Base-by-base conservation (phyloP, 2,888 invertebrate species). In the Lasioglossum lativentre region DNA sequence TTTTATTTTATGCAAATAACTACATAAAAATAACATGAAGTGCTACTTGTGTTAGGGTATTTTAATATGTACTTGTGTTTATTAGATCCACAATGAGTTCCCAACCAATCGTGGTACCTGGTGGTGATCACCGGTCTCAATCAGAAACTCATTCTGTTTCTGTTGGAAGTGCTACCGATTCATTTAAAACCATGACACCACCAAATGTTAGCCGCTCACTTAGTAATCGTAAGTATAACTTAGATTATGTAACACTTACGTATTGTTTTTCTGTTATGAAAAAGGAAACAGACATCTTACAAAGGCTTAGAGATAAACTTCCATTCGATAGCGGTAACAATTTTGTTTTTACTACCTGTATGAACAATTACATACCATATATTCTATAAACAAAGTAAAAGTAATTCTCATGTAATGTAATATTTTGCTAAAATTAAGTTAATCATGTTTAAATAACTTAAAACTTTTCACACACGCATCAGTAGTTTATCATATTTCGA, bases 71-170 rank as follows among this genome's bases (percentile, higher is more conserved):
- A 68, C 68, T 19, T 42, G 42, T 66, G 14, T 71, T 52, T 30
- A 3, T 38, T 52, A 90, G 88, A 82, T 83, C 80, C 38, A 77
- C 74, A 73, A 95, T 95, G 95, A 95, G 93, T 87, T 94, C 95
- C 6, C 95, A 94, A 88, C 94, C 95, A n/a, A 95, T 95, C 80
- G 93, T 93, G 90, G 94, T 95, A 66, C 95, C 95, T 23, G 93
- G 93, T 66, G 94, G 92, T 45, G 93, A 94, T 63, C 93, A 93
- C 23, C 92, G 91, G 40, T 86, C 90, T 19, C 91, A 91, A 71
- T 83, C 92, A 6, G 94, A 94, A 75, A 86, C 88, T 76, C 93
- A 94, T 84, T 93, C 94, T 19, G 86, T 91, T 66, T 92, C 94
- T 47, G 91, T 91, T 80, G 94, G 93, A 47, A 91, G 92, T 73